Conservation (phyloP, 2,113 vertebrate genomes). For the Heliornis fulica region DNA sequence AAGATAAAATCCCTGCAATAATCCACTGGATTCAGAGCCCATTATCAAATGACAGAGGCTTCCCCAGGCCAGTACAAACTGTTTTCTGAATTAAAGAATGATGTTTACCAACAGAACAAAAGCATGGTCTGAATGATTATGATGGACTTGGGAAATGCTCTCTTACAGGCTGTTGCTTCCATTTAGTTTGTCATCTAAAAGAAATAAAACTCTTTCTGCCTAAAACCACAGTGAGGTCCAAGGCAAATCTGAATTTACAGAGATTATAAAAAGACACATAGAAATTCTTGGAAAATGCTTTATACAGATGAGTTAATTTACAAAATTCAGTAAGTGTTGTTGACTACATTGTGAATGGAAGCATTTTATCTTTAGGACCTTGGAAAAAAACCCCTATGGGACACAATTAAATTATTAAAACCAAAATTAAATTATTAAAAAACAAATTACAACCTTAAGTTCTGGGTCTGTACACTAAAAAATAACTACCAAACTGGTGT, state of each 20-base stretch:
- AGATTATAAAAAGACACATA: neutral
- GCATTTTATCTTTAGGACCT: neutral
- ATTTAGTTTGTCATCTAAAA: neutral
- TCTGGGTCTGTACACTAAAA: neutral
- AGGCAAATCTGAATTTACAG: neutral
- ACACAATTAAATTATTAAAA: neutral
- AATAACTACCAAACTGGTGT: neutral
- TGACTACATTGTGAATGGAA: neutral
- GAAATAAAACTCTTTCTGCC: neutral
- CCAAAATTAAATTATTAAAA: too few species aligned
- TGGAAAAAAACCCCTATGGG: neutral
- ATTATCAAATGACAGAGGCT: conserved; percentile 80
- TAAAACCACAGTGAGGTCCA: neutral
- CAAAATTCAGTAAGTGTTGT: neutral
- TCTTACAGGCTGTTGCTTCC: neutral
- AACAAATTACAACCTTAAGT: rapidly evolving
- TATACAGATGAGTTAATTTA: neutral
- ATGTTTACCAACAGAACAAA: conserved; percentile 39
- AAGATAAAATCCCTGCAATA: conserved; percentile 87
- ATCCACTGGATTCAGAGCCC: conserved; percentile 87
- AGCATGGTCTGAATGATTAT: neutral
- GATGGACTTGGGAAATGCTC: neutral
- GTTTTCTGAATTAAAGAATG: conserved; percentile 70
- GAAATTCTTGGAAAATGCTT: neutral
- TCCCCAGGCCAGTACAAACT: conserved; percentile 56